Evolutionary conservation across 2,113 vertebrate species (phyloP).

Genomic region (Rhinogobius similis): DNA sequence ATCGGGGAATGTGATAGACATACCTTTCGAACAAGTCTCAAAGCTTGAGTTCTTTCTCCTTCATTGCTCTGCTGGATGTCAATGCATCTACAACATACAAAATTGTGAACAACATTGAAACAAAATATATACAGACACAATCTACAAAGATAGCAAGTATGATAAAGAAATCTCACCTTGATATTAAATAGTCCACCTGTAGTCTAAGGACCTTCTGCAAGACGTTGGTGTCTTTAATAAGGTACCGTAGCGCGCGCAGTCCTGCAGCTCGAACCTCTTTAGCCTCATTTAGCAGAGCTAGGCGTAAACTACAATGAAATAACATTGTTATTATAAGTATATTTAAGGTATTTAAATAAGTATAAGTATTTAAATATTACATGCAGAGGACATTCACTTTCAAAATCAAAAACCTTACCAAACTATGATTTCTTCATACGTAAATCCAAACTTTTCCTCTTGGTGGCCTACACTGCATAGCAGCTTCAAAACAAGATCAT

Average conservation of each 20-base stretch:
- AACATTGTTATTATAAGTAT: slow-evolving; percentile 15
- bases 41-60: slow-evolving; percentile 97
- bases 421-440: slow-evolving; percentile 96
- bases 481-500: slow-evolving; percentile 78
- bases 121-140: background rate
- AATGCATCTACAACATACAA: slow-evolving; percentile 85
- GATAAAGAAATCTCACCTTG: slow-evolving; percentile 81
- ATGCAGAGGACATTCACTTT: background rate
- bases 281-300: slow-evolving; percentile 96
- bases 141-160: background rate
- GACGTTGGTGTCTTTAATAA: slow-evolving; percentile 90
- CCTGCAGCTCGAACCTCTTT: slow-evolving; percentile 98
- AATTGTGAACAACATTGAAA: slow-evolving; percentile 9
- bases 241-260: slow-evolving; percentile 92
- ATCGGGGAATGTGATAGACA: slow-evolving; percentile 21
- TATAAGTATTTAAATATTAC: background rate
- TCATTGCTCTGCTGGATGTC: slow-evolving; percentile 99
- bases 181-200: slow-evolving; percentile 97
- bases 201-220: slow-evolving; percentile 94
- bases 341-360: background rate
- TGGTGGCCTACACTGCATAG: slow-evolving; percentile 91
- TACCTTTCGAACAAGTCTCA: slow-evolving; percentile 98
- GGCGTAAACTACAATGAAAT: slow-evolving; percentile 81
- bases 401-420: slow-evolving; percentile 81
- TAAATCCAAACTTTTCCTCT: slow-evolving; percentile 95